Conservation (phyloP, 92 coral and sea anemone species). For the Ricordea florida region DNA sequence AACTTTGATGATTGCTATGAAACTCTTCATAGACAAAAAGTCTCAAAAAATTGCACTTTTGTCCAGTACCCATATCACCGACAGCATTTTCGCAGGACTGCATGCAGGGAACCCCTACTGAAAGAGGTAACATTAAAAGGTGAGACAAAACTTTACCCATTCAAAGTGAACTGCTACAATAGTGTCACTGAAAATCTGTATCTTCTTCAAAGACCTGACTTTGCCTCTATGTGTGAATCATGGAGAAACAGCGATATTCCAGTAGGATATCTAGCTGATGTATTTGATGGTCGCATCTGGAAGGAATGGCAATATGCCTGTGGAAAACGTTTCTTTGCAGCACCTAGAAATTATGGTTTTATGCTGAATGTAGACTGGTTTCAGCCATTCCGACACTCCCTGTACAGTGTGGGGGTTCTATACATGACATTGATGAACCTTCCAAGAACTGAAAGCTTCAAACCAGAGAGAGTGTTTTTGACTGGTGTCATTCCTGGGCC, state of each 20-base stretch:
- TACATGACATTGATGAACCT: conserved; percentile 52
- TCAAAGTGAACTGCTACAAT: no score
- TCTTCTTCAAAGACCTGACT: conserved; percentile 46
- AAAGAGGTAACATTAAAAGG: conserved; percentile 62
- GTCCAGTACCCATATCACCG: conserved; percentile 55
- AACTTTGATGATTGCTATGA: conserved; percentile 54
- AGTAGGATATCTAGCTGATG: conserved; percentile 58
- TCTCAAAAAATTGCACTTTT: conserved; percentile 28
- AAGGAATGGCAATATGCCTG: conserved; percentile 62
- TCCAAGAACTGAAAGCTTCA: conserved; percentile 48
- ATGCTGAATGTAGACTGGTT: conserved; percentile 59
- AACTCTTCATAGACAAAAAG: conserved; percentile 15
- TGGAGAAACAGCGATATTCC: conserved; percentile 63
- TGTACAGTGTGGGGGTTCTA: conserved; percentile 37
- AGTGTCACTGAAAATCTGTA: no score
- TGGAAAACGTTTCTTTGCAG: conserved; percentile 55
- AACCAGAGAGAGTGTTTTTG: conserved; percentile 44
- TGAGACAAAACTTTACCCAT: conserved; percentile 34
- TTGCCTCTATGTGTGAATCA: conserved; percentile 47
- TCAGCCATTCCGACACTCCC: conserved; percentile 48
- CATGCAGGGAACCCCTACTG: conserved; percentile 50
- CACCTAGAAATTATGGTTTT: conserved; percentile 58
- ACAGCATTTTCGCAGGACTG: conserved; percentile 50
- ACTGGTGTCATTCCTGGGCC: conserved; percentile 55
- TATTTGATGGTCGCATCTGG: conserved; percentile 71